Evolutionary conservation across 2,888 invertebrate genomes (phyloP).

Genomic region (Drosophila fungiperda): DNA sequence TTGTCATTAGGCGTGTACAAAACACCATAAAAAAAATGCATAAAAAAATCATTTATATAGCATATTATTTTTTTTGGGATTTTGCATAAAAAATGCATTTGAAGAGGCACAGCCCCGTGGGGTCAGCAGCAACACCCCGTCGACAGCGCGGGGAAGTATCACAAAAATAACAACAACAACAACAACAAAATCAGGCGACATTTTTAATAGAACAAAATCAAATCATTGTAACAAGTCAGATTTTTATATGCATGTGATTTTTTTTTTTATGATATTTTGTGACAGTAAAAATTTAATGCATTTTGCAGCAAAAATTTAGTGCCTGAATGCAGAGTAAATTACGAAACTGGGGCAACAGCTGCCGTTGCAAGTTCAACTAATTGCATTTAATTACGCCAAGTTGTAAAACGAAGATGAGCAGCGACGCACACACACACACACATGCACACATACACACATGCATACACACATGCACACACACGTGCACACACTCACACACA

Average conservation of each 20-base stretch:
- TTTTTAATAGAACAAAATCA: conserved; percentile 24
- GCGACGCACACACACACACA: conserved; percentile 29
- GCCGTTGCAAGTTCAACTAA: conserved; percentile 59
- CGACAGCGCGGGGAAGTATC: conserved; percentile 4
- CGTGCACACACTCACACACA: conserved; percentile 6
- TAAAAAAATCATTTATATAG: conserved; percentile 21
- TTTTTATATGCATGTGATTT: neutral
- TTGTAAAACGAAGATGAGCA: conserved; percentile 58
- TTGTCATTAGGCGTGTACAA: conserved; percentile 56
- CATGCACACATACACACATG: no score
- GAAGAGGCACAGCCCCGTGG: conserved; percentile 27
- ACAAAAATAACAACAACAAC: conserved; percentile 13
- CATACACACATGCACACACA: conserved; percentile 29
- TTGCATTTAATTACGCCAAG: conserved; percentile 77
- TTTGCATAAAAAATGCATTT: conserved; percentile 68
- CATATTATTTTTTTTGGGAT: conserved; percentile 31
- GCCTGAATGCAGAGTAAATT: conserved; percentile 10
- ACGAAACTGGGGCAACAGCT: conserved; percentile 36
- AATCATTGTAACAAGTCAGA: conserved; percentile 29
- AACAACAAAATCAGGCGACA: conserved; percentile 14
- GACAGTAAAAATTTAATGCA: conserved; percentile 65
- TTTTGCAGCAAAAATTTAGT: conserved; percentile 59
- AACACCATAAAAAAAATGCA: conserved; percentile 54
- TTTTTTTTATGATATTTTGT: conserved; percentile 68
- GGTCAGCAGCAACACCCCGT: conserved; percentile 28